Conservation (phyloP, 2,113 vertebrate genomes). For the Pachyramphus minor region DNA sequence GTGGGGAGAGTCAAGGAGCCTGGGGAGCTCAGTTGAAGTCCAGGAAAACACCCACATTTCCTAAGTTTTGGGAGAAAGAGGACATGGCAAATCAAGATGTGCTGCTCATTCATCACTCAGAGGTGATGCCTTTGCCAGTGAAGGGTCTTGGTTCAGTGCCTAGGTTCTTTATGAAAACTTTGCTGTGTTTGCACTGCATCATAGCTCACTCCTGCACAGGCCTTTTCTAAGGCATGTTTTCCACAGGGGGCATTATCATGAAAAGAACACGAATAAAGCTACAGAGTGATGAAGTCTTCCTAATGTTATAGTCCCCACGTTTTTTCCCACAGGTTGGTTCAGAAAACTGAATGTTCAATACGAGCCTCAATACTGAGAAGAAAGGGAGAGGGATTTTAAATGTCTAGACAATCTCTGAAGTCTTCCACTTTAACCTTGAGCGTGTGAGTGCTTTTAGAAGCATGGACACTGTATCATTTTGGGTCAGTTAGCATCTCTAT, state of each 20-base stretch:
- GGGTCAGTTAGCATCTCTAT: conserved; percentile 32
- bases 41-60: background rate
- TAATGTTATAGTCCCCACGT: background rate
- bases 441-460: background rate
- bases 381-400: background rate
- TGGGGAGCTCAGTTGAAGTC: background rate
- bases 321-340: background rate
- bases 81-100: accelerated
- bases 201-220: background rate
- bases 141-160: background rate
- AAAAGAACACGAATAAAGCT: background rate
- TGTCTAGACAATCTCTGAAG: background rate
- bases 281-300: background rate
- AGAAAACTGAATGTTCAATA: background rate
- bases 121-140: background rate
- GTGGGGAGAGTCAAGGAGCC: background rate
- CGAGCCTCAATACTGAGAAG: background rate
- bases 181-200: background rate
- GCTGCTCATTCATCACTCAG: accelerated
- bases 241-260: background rate
- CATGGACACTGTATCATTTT: background rate
- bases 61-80: background rate
- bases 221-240: background rate
- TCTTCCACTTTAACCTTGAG: conserved; percentile 4
- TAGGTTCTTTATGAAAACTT: background rate